Evolutionary conservation across 2,797 vertebrate genomes (phyloP), one percentile per base, ranked within the genome.

Genomic region (Lates japonicus): DNA sequence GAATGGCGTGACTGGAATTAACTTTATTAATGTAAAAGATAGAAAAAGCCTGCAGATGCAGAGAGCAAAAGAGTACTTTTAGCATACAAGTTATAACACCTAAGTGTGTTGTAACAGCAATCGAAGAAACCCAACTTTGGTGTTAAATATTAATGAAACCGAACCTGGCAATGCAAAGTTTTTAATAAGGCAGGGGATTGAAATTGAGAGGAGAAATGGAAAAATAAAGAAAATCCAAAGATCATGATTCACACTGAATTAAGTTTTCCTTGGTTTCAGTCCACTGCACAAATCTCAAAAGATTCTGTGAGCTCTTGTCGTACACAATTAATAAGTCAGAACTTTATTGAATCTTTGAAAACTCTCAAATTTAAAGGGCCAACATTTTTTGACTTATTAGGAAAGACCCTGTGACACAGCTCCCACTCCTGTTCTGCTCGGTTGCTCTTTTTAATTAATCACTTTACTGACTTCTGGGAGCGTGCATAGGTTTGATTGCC

Each of bases 371-470:
- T 20, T 41, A 46, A 51, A 62, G 4, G 25, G n/a, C 48, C 46
- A 22, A 39, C 1, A 55, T 39, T 52, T 54, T 62, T 74, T 42
- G 10, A 39, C 67, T 79, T 65, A 80, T 87, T 69, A 93, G 74
- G 22, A 84, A 72, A 65, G 46, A 67, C n/a, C 35, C 67, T 42
- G 64, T 83, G 84, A 80, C 84, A 83, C 37, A 12, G 37, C 51
- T 46, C 57, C 59, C 63, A 51, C 49, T 68, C 25, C 75, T 57
- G 79, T 87, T 93, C 85, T 91, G 77, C 82, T 89, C 80, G 70
- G 64, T 14, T 82, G 70, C 88, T 81, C 68, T 9, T 44, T 86
- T 90, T 87, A 92, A 94, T 92, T 85, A 89, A 90, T 75, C 54
- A 79, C 69, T 80, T 82, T 46, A 19, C 70, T 39, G 76, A 75